These are phyloP conservation scores for Labroides dimidiatus DNA, from an alignment of 2,797 vertebrate species.

Conservation along the genomic window DNA sequence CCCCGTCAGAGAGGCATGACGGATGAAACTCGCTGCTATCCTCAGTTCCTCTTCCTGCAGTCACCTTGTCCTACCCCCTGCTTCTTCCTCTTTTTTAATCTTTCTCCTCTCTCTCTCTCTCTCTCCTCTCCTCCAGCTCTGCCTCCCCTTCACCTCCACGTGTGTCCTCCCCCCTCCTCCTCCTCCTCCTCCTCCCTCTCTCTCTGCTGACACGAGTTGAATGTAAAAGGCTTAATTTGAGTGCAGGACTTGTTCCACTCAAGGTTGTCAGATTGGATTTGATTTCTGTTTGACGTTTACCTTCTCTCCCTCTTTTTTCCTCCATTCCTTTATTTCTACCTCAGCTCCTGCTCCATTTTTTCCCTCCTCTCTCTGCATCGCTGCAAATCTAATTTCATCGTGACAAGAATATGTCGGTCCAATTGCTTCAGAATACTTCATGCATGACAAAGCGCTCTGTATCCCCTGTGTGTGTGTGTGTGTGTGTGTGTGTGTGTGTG, in stretches of 20 bases:
- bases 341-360: not conserved
- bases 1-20: conserved; percentile 4
- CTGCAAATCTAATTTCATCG: not conserved
- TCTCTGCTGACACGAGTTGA: conserved; percentile 5
- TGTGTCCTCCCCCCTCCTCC: too few species aligned
- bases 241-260: conserved; percentile 13
- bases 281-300: conserved; percentile 12
- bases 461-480: not conserved
- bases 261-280: conserved; percentile 27
- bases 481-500: too few species aligned
- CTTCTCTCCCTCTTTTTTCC: conserved; percentile 1
- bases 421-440: not conserved
- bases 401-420: not conserved
- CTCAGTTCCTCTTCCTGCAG: not conserved
- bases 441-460: too few species aligned
- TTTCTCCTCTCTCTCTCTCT: not conserved
- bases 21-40: conserved; percentile 5
- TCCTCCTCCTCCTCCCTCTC: too few species aligned
- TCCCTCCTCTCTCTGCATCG: not conserved
- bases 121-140: not conserved
- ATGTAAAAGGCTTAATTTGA: conserved; percentile 16
- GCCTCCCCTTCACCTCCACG: too few species aligned
- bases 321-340: not conserved
- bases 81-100: not conserved
- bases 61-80: not conserved